These are phyloP conservation scores for Pheucticus melanocephalus DNA, from an alignment of 2,113 vertebrate species.

Conservation along the genomic window DNA sequence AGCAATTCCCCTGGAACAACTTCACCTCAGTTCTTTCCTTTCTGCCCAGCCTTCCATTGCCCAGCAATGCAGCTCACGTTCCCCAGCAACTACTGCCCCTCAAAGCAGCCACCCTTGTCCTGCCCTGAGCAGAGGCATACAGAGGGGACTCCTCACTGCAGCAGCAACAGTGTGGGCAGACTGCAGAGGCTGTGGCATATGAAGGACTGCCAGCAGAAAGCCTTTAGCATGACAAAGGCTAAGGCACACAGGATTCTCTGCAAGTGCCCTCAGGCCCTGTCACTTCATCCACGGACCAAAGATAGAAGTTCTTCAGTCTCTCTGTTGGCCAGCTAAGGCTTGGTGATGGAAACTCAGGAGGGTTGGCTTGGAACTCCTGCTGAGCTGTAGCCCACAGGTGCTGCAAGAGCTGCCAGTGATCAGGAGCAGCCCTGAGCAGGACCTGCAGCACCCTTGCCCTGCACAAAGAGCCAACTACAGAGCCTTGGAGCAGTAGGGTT, in stretches of 20 bases:
- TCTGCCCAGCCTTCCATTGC: neutral
- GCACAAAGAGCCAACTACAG: neutral
- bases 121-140: neutral
- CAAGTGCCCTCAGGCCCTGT: neutral
- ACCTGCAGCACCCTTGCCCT: neutral
- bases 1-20: neutral
- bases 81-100: neutral
- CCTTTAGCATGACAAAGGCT: neutral
- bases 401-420: neutral
- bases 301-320: neutral
- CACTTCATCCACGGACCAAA: neutral
- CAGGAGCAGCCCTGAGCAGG: neutral
- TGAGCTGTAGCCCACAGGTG: neutral
- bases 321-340: neutral
- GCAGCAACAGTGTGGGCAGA: neutral
- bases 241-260: neutral
- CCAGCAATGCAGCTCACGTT: neutral
- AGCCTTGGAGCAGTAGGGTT: neutral
- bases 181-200: neutral
- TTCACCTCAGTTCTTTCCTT: neutral
- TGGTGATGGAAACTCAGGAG: neutral
- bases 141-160: neutral
- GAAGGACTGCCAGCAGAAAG: neutral
- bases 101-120: neutral
- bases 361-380: neutral